phyloP scores from a whole-genome alignment of 2,888 invertebrate genomes.

The Anoplius nigerrimus region DNA sequence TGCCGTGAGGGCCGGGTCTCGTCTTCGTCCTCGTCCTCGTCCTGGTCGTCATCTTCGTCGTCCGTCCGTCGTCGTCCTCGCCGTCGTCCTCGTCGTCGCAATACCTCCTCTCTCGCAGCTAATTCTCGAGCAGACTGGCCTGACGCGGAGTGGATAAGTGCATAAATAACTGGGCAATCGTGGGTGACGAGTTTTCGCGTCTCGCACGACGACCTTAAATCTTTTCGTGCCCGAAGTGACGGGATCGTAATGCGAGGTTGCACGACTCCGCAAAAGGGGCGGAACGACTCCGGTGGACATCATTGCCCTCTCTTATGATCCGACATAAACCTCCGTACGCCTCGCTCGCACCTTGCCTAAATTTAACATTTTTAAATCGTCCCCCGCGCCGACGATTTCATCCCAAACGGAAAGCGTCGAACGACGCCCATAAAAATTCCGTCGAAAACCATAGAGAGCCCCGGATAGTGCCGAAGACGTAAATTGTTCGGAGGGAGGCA shows the following conservation, averaged over 20 bases:
- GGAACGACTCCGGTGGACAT: conserved; percentile 19
- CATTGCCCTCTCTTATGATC: too few relatives aligned
- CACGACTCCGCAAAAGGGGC: conserved; percentile 25
- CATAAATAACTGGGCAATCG: conserved; percentile 61
- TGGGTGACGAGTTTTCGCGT: conserved; percentile 68
- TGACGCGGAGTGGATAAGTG: conserved; percentile 38
- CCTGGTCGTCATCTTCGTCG: background rate
- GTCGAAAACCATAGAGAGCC: too few relatives aligned
- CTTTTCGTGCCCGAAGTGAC: conserved; percentile 59
- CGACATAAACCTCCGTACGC: too few relatives aligned
- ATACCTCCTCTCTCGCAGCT: conserved; percentile 29
- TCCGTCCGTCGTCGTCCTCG: background rate
- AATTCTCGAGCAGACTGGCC: conserved; percentile 32
- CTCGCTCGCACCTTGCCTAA: too few relatives aligned
- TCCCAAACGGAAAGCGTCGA: too few relatives aligned
- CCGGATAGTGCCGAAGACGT: too few relatives aligned
- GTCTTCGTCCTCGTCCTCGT: background rate
- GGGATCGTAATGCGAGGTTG: conserved; percentile 60
- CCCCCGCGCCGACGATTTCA: too few relatives aligned
- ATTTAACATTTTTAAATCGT: too few relatives aligned
- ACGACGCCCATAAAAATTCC: too few relatives aligned
- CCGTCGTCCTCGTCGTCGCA: background rate
- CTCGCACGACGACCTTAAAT: conserved; percentile 63
- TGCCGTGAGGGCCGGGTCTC: background rate
- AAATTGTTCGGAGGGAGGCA: background rate